These are phyloP conservation scores for Lipophrys pholis DNA, from an alignment of 2,113 vertebrate species.

Conservation along the genomic window DNA sequence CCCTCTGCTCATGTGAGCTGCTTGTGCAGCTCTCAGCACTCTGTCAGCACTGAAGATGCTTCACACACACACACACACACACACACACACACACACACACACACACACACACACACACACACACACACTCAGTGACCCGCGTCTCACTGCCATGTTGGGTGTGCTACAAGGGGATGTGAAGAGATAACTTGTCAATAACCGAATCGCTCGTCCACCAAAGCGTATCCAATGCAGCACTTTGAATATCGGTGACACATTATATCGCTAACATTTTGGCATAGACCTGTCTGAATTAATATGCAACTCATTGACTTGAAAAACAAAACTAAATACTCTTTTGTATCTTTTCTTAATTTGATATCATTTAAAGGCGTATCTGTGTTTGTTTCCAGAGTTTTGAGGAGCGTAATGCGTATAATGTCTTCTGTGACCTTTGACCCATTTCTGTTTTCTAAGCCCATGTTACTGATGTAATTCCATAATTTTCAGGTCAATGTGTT, in stretches of 20 bases:
- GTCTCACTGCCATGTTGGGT: slow-evolving; percentile 54
- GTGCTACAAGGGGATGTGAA: slow-evolving; percentile 31
- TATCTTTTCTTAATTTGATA: no score
- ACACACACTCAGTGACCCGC: slow-evolving; percentile 39
- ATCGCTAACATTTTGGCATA: not conserved
- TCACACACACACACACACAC: no score
- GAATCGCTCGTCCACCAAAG: not conserved
- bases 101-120: slow-evolving; percentile 31
- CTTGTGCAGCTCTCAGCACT: slow-evolving; percentile 31
- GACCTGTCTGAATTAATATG: no score
- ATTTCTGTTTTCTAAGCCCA: no score
- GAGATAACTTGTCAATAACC: slow-evolving; percentile 5
- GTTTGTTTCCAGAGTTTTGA: no score
- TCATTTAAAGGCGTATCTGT: no score
- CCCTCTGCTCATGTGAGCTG: slow-evolving; percentile 26
- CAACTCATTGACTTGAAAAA: no score
- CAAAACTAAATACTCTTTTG: no score
- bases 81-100: not conserved
- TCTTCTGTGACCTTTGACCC: no score
- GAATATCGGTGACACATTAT: not conserved
- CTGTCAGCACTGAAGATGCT: slow-evolving; percentile 35
- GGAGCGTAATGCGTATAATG: no score
- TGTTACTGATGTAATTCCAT: no score
- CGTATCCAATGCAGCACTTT: slow-evolving; percentile 4
- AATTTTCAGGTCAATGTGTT: no score